Conservation (phyloP, 2,888 invertebrate genomes). For the Parthenolecanium corni region DNA sequence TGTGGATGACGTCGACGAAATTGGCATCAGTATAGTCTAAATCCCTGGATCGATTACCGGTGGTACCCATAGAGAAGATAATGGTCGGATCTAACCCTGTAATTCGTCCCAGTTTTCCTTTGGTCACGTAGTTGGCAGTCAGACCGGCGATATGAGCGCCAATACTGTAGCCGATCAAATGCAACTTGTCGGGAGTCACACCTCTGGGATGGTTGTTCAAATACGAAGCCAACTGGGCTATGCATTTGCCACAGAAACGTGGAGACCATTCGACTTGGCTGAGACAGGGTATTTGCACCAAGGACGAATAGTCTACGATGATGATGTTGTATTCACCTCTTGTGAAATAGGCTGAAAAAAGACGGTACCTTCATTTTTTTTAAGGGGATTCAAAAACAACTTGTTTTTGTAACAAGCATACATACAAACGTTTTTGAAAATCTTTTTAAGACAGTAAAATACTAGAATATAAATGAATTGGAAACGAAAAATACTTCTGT, state of each 20-base stretch:
- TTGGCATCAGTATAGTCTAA: slow-evolving; percentile 67
- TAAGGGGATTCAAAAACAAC: background rate
- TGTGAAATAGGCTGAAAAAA: slow-evolving; percentile 55
- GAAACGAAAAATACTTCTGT: no score
- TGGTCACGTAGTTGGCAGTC: slow-evolving; percentile 60
- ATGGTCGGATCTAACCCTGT: slow-evolving; percentile 78
- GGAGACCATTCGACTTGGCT: slow-evolving; percentile 52
- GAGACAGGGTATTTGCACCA: slow-evolving; percentile 71
- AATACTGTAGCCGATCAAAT: slow-evolving; percentile 75
- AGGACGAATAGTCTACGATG: slow-evolving; percentile 69
- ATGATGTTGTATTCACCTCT: slow-evolving; percentile 72
- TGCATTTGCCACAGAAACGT: slow-evolving; percentile 52
- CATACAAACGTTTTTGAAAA: no score
- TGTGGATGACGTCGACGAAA: slow-evolving; percentile 73
- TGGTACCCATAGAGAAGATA: slow-evolving; percentile 66
- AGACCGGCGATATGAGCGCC: slow-evolving; percentile 77
- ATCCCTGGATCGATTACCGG: slow-evolving; percentile 58
- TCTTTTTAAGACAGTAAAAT: no score
- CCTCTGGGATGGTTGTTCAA: slow-evolving; percentile 65
- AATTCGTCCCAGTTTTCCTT: slow-evolving; percentile 70
- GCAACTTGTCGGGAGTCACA: slow-evolving; percentile 59
- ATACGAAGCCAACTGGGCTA: slow-evolving; percentile 68
- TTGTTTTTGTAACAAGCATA: background rate
- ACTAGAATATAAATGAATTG: no score
- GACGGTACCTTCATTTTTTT: no score